These are phyloP conservation scores for Pocillopora verrucosa DNA, from an alignment of 64 coral and sea anemone genomes.

Conservation along the genomic window DNA sequence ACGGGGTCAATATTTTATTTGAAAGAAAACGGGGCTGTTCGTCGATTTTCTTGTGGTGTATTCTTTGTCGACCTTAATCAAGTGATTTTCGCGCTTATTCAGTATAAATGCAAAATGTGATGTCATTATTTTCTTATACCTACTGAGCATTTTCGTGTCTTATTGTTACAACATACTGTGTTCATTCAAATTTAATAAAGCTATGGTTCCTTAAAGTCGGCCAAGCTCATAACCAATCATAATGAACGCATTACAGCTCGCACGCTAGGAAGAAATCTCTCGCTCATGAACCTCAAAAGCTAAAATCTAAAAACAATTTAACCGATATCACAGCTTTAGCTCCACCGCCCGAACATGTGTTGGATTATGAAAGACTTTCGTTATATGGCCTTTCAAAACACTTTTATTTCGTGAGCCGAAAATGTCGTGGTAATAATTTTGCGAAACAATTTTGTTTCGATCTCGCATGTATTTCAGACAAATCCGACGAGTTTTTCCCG, in stretches of 20 bases:
- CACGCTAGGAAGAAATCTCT: conserved; percentile 7
- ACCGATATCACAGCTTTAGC: background rate
- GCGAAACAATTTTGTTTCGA: conserved; percentile 35
- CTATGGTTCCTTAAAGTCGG: background rate
- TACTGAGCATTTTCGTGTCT: conserved; percentile 12
- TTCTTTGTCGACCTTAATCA: background rate
- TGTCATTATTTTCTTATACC: background rate
- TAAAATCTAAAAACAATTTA: background rate
- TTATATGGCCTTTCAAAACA: background rate
- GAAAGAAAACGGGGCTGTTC: background rate
- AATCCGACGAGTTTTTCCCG: background rate
- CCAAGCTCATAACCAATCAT: background rate
- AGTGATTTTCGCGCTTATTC: background rate
- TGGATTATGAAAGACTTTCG: background rate
- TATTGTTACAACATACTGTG: background rate
- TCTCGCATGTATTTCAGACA: background rate
- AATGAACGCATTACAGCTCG: conserved; percentile 5
- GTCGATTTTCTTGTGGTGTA: background rate
- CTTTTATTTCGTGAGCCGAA: background rate
- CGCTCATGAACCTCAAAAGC: background rate
- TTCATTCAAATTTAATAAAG: conserved; percentile 14
- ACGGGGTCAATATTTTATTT: too few relatives aligned
- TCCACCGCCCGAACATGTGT: too few relatives aligned
- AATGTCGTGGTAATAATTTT: background rate
- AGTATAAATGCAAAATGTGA: background rate